Percentiles rank a stretch among this genome's conserved stretches.
These are phyloP conservation scores for Argopecten irradians DNA, from an alignment of 1,140 invertebrate species.

Conservation along the genomic window DNA sequence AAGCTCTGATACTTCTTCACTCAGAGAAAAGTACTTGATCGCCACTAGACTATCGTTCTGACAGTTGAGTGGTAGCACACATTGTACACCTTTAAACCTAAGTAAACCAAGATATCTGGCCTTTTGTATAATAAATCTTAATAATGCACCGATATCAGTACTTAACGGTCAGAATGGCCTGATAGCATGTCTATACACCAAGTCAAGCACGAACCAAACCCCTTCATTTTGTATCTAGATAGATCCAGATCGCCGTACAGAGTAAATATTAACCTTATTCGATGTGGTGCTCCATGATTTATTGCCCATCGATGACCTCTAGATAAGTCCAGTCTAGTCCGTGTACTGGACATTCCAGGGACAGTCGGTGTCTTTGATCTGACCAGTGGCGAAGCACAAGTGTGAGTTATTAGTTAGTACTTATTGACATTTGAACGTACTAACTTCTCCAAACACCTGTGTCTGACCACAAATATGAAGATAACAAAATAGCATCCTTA, in stretches of 20 bases:
- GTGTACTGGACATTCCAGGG: not conserved
- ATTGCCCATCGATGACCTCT: not conserved
- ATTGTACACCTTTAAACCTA: not conserved
- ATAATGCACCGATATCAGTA: conserved; percentile 14
- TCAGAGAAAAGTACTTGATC: not conserved
- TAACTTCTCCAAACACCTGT: not conserved
- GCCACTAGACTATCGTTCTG: not conserved
- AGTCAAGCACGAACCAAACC: not conserved
- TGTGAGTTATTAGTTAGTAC: not conserved
- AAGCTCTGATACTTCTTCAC: not conserved
- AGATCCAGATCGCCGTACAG: not conserved
- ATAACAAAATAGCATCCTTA: not conserved
- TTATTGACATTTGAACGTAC: not conserved
- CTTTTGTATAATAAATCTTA: conserved; percentile 5
- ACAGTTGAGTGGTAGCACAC: not conserved
- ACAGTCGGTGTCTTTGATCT: not conserved
- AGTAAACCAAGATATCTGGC: not conserved
- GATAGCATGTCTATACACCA: not conserved
- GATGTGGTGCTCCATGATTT: not conserved
- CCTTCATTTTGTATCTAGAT: not conserved
- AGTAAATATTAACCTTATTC: conserved; percentile 12
- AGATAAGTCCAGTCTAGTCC: conserved; percentile 13
- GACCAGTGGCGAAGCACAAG: not conserved
- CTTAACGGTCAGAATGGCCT: not conserved
- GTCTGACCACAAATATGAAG: conserved; percentile 9